A percentile compares a stretch with the other conserved stretches of the same genome.
These are phyloP conservation scores for human DNA, from an alignment of 2,113 vertebrate species.

Conservation along the genomic window GRCh38 chr5:65477001-65477500, in stretches of 20 bases:
- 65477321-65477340: constrained; percentile 35
- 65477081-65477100: constrained; percentile 27
- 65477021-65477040: neutral
- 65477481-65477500: constrained; percentile 9
- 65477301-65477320: constrained; percentile 19
- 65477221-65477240: constrained; percentile 6
- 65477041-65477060: constrained; percentile 37
- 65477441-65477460: neutral
- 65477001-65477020: constrained; percentile 24
- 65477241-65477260: constrained; percentile 27
- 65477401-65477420: constrained; percentile 28
- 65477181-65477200: constrained; percentile 18
- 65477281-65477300: constrained; percentile 33
- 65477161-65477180: constrained; percentile 11
- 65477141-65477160: neutral
- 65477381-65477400: constrained; percentile 43
- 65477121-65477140: neutral
- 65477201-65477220: neutral
- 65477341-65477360: constrained; percentile 19
- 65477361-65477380: neutral
- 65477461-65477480: constrained; percentile 39
- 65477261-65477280: neutral
- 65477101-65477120: neutral
- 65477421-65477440: neutral
- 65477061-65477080: constrained; percentile 23